Evolutionary conservation across 2,888 invertebrate species (phyloP).

Genomic region (Lapara coniferarum): DNA sequence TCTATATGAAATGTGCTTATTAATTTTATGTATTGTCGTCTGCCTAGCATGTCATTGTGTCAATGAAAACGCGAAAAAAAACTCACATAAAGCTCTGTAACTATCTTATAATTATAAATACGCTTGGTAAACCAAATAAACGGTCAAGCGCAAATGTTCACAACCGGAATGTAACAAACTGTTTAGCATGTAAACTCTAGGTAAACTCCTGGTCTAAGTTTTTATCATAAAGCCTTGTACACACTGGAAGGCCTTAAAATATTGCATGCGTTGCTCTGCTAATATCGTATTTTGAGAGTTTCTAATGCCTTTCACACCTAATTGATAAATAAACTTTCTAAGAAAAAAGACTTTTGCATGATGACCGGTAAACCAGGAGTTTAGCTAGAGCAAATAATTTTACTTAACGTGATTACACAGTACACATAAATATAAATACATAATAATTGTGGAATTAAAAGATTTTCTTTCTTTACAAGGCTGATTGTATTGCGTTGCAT

Average conservation of each 20-base stretch:
- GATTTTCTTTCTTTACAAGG: too few species aligned
- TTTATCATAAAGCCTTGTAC: background rate
- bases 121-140: slow-evolving; percentile 6
- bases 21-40: too few species aligned
- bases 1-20: too few species aligned
- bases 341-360: background rate
- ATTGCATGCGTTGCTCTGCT: too few species aligned
- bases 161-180: slow-evolving; percentile 37
- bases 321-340: background rate
- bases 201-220: background rate
- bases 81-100: background rate
- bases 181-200: background rate
- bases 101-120: background rate
- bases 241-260: too few species aligned
- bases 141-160: slow-evolving; percentile 30
- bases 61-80: background rate
- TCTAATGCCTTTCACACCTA: too few species aligned
- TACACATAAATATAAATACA: background rate
- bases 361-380: background rate
- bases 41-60: too few species aligned
- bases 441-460: background rate
- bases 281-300: too few species aligned
- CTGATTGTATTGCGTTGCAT: too few species aligned
- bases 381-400: slow-evolving; percentile 2
- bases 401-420: slow-evolving; percentile 14